Conservation (phyloP, 1,140 invertebrate genomes). For the Drosophila miranda region DNA sequence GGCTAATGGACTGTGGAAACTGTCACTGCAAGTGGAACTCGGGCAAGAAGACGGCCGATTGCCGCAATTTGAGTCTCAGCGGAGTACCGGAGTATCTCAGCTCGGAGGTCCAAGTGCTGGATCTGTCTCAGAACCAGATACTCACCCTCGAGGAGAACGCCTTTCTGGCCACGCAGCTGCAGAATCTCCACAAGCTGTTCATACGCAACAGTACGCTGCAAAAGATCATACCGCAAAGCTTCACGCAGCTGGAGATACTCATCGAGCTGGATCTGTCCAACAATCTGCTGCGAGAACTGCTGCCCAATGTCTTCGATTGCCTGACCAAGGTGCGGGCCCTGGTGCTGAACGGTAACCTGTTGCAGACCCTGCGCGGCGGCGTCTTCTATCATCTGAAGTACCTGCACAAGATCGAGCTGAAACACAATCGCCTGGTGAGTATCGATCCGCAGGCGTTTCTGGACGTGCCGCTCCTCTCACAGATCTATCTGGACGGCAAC, state of each 20-base stretch:
- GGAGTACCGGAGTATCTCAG: slow-evolving; percentile 88
- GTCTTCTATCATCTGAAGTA: slow-evolving; percentile 89
- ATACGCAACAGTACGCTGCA: slow-evolving; percentile 87
- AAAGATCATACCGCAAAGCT: slow-evolving; percentile 87
- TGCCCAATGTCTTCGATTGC: slow-evolving; percentile 88
- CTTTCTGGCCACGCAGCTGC: slow-evolving; percentile 86
- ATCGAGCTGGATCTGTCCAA: slow-evolving; percentile 92
- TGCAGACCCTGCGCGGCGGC: slow-evolving; percentile 87
- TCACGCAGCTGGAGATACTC: slow-evolving; percentile 89
- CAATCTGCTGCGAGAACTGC: slow-evolving; percentile 87
- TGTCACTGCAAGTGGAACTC: slow-evolving; percentile 91
- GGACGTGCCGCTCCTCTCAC: slow-evolving; percentile 86
- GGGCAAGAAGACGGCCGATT: slow-evolving; percentile 91
- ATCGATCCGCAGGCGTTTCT: slow-evolving; percentile 88
- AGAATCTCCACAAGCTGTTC: slow-evolving; percentile 91
- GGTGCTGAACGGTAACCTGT: slow-evolving; percentile 87
- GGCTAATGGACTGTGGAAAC: slow-evolving; percentile 83
- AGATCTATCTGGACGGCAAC: slow-evolving; percentile 89
- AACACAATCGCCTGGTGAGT: slow-evolving; percentile 87
- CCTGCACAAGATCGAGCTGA: slow-evolving; percentile 89
- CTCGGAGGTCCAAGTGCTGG: slow-evolving; percentile 88
- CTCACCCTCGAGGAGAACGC: slow-evolving; percentile 85
- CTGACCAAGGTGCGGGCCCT: slow-evolving; percentile 87
- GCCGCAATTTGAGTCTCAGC: slow-evolving; percentile 85
- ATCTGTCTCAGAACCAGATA: slow-evolving; percentile 88